Evolutionary conservation across 2,113 vertebrate species (phyloP).

Genomic region (Brachionichthys hirsutus): DNA sequence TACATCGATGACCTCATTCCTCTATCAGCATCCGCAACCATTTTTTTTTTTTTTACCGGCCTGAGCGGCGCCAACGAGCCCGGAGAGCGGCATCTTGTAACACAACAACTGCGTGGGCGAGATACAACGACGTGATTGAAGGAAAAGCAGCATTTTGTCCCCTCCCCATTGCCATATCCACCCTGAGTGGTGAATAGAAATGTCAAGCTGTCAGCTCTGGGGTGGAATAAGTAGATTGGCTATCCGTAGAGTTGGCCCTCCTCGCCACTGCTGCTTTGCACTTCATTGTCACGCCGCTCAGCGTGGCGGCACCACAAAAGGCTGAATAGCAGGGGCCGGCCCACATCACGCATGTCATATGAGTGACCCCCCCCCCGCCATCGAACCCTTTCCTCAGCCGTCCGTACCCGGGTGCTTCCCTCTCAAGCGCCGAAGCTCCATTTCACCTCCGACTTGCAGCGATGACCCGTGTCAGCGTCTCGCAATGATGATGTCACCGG

Average conservation of each 20-base stretch:
- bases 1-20: conserved; percentile 64
- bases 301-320: conserved; percentile 78
- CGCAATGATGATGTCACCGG: conserved; percentile 75
- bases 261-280: conserved; percentile 77
- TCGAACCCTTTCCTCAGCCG: conserved; percentile 55
- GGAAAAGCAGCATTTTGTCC: conserved; percentile 63
- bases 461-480: conserved; percentile 71
- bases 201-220: conserved; percentile 83
- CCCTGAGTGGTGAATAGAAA: conserved; percentile 80
- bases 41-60: conserved; percentile 38
- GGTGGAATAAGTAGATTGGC: conserved; percentile 82
- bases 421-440: conserved; percentile 51
- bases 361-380: conserved; percentile 64
- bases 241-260: conserved; percentile 79
- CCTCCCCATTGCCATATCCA: conserved; percentile 48
- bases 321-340: conserved; percentile 77
- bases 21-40: conserved; percentile 44
- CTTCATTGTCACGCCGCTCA: conserved; percentile 82
- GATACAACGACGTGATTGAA: conserved; percentile 71
- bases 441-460: conserved; percentile 69
- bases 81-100: conserved; percentile 60
- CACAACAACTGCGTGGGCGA: conserved; percentile 68
- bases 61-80: conserved; percentile 52
- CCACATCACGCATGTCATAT: conserved; percentile 80
- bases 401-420: conserved; percentile 42